Base-by-base conservation (phyloP, 2,888 invertebrate genomes). In the Stramonita haemastoma region DNA sequence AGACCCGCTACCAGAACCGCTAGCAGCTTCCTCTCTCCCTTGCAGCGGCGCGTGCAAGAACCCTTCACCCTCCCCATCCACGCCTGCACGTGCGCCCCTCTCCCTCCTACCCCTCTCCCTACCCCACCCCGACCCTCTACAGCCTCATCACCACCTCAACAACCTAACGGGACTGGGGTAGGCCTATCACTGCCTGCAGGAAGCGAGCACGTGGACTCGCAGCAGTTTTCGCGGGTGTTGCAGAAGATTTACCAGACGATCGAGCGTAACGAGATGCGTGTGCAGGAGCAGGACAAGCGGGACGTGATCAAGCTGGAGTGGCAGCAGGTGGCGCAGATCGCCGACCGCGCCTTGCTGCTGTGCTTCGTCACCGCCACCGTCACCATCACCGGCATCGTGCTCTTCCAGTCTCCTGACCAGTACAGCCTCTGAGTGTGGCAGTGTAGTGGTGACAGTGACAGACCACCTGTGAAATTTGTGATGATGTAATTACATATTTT, bases 221-320 rank as follows among this genome's bases (percentile, higher is more conserved):
- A 66, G 87, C 97, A 97, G 93, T 97, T 97, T 94, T 96, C 96
- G 89, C 97, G 97, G 92, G 98, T 97, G 94, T 97, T 97, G 96
- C 97, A 97, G 93, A 97, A 97, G 95, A 97, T 98, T 60, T 97
- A 97, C 95, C 97, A 97, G 92, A 98, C 98, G 11, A 97, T 98
- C 90, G 98, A 98, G 93, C 96, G 97, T 87, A 98, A 98, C 96
- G 98, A 96, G 95, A 97, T 97, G 94, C 97, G 98, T 8, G 97
- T 98, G 15, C 97, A 97, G 0, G 98, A 98, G 93, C 98, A 97
- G 95, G 98, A 98, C 95, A 97, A 97, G 88, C 96, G 97, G 88
- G 98, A 98, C 93, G 97, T 97, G 87, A 97, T 98, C 91, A 98
- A 98, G 94, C 96, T 98, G 89, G 98, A 98, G 95, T 98, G 98